Conservation (phyloP, 2,888 invertebrate genomes). For the Lepidocyrtoides sp. region DNA sequence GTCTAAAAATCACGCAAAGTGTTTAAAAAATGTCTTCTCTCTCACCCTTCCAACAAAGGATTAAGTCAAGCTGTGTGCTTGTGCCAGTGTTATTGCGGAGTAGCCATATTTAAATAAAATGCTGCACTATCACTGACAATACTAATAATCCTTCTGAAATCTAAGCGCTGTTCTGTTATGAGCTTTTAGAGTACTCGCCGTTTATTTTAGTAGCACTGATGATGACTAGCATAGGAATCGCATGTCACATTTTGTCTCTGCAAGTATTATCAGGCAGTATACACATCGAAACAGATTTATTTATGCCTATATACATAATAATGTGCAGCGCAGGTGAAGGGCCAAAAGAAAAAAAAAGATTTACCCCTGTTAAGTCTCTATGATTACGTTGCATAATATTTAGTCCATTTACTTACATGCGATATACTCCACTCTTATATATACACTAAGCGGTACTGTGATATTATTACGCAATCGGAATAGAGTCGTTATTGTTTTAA, state of each 20-base stretch:
- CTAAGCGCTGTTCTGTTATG: not conserved
- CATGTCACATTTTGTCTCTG: not conserved
- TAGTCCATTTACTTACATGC: not conserved
- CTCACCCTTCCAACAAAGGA: not conserved
- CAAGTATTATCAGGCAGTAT: not conserved
- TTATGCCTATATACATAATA: too few relatives aligned
- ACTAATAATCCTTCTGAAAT: not conserved
- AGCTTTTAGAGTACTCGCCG: not conserved
- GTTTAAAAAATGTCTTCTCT: not conserved
- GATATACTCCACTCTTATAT: not conserved
- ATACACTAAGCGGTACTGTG: not conserved
- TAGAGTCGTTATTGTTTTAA: not conserved
- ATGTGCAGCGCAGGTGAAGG: conserved; percentile 15
- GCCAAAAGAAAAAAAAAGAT: conserved; percentile 13
- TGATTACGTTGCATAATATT: conserved; percentile 34
- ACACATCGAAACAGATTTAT: not conserved
- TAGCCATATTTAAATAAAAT: conserved; percentile 4
- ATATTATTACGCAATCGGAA: conserved; percentile 12
- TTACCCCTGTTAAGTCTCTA: not conserved
- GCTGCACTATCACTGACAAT: not conserved
- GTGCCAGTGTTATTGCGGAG: not conserved
- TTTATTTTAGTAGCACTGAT: not conserved
- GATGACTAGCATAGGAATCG: not conserved
- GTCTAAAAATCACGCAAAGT: not conserved
- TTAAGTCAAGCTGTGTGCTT: not conserved